Conservation (phyloP, 2,113 vertebrate genomes). For the Pycnonotus jocosus region DNA sequence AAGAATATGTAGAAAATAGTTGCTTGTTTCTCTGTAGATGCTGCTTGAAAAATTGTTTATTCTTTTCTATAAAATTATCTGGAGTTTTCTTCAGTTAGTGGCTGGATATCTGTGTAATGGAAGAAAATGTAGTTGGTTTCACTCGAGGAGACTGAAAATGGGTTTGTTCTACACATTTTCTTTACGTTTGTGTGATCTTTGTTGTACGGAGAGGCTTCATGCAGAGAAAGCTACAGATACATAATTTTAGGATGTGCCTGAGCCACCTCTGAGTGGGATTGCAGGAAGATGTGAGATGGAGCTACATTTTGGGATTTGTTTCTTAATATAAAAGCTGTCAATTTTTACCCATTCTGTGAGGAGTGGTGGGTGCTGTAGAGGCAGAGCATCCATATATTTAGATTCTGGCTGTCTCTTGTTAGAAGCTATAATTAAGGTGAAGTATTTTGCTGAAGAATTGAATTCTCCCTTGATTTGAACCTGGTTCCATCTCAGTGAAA, state of each 20-base stretch:
- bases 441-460: neutral
- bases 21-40: neutral
- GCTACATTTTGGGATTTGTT: neutral
- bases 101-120: neutral
- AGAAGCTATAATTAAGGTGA: neutral
- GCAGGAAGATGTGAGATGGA: neutral
- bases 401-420: neutral
- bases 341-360: neutral
- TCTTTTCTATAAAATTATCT: neutral
- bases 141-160: neutral
- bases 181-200: neutral
- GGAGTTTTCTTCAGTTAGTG: neutral
- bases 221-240: neutral
- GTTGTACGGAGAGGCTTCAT: neutral
- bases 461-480: conserved; percentile 16
- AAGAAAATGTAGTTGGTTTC: neutral
- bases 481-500: conserved; percentile 1
- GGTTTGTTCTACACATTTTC: neutral
- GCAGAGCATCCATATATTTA: conserved; percentile 21
- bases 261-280: neutral
- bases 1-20: neutral
- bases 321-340: conserved; percentile 26
- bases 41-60: neutral
- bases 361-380: neutral
- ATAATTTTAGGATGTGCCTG: neutral